Base-by-base conservation (phyloP, 2,797 vertebrate species). In the Liparis tanakae region DNA sequence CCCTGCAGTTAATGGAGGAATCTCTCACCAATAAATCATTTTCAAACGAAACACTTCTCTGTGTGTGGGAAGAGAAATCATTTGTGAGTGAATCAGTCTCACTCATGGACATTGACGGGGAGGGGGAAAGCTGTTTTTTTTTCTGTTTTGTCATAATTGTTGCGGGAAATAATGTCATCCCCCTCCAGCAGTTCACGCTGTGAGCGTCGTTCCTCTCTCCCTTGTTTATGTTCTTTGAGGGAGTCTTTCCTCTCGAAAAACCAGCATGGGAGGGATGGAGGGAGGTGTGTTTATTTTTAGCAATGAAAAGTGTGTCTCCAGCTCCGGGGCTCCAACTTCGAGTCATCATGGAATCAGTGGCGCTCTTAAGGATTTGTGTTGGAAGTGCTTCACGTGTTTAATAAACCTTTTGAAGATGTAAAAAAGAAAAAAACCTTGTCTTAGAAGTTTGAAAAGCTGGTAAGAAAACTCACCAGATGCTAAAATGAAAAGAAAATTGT, bases 221-320 rank as follows among this genome's bases (percentile, higher is more conserved):
- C 48, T 80, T 83, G 69, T 78, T 75, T 70, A 61, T 63, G 53
- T 71, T 80, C 58, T 66, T 67, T 67, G 60, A 68, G 51, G 55
- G 62, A 55, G 64, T 70, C 76, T 75, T 71, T 81, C 72, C 62
- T 63, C 59, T 63, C 66, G 17, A 76, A 83, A 30, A 83, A 70
- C 46, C 68, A 58, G 58, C 33, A 51, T 37, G 37, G 62, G 25
- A n/a, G 65, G 66, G 12, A 51, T 22, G 30, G 60, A 33, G 59
- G 65, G 58, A 74, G 75, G 80, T 67, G 33, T 50, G 62, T 70
- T 82, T 89, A 89, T 89, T 88, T 88, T 87, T 85, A 84, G 85
- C 62, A 20, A 10, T 10, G 7, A 65, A 72, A 84, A 85, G 51
- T 74, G 51, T 79, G 78, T 85, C 82, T 87, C 25, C 37, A 54